Evolutionary conservation across 2,113 vertebrate species (phyloP), one percentile per base, ranked within the genome.

Genomic region (Melanerpes formicivorus): DNA sequence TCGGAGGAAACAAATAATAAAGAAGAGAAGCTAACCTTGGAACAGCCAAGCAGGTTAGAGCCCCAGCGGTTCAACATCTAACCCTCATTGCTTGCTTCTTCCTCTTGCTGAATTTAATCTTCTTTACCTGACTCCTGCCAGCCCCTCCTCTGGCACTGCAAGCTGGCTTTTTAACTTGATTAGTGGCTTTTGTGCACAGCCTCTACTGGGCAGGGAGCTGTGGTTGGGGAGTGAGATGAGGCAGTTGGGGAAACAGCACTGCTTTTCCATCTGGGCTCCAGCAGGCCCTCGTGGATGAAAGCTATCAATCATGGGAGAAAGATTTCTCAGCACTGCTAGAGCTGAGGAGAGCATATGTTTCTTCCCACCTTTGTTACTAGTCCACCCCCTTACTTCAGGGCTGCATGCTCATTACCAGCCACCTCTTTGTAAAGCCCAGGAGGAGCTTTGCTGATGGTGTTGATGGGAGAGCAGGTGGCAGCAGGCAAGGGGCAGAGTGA

Each of bases 141-240:
- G 76, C 62, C 54, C 50, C 76, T 93, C 79, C 69, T 72, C 87
- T 91, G 90, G 82, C 82, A 75, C 63, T 42, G 72, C 84, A 75
- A 37, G 27, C 65, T 83, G 91, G 30, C 75, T 87, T 55, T 87
- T 87, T 44, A 56, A 29, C 64, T 30, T 72, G 69, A 77, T 30
- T 14, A 55, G 81, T 89, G 86, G 63, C 27, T 80, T 65, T 74
- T 54, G 66, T 50, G 46, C 54, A 52, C 78, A 56, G 60, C 27
- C 56, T 82, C n/a, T 90, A 9, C 56, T 64, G 81, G 75, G 84
- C 0, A 1, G 63, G 59, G 52, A 65, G 55, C 3, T 58, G 50
- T 23, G 56, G 76, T 54, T 55, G 80, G 54, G 58, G 10, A 48
- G 52, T 16, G 67, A 42, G 44, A 50, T 3, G 74, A 77, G 75